phyloP scores from a whole-genome alignment of 2,888 invertebrate genomes.

The Drosophila setosimentum region DNA sequence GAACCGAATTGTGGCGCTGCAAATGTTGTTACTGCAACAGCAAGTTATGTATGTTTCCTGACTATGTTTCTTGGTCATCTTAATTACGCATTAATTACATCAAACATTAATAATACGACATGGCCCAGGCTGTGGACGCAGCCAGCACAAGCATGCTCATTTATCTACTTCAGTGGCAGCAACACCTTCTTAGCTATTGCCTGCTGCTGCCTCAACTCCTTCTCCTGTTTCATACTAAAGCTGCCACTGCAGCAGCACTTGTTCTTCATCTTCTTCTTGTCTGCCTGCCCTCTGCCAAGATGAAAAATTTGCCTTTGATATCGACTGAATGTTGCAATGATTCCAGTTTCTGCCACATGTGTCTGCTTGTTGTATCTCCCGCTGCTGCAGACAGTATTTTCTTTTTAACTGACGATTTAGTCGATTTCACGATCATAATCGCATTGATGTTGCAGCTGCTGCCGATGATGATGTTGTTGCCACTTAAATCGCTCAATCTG shows the following conservation, averaged over 20 bases:
- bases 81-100: constrained; percentile 82
- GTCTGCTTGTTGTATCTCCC: constrained; percentile 8
- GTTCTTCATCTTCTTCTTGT: constrained; percentile 33
- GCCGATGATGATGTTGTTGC: constrained; percentile 59
- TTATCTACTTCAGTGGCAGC: constrained; percentile 74
- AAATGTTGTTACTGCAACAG: constrained; percentile 1
- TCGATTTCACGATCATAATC: constrained; percentile 72
- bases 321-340: constrained; percentile 44
- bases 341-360: constrained; percentile 45
- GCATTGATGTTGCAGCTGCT: constrained; percentile 46
- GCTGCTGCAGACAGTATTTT: constrained; percentile 59
- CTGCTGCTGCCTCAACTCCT: constrained; percentile 25
- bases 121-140: constrained; percentile 30
- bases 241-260: constrained; percentile 29
- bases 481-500: constrained; percentile 54
- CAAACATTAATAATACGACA: constrained; percentile 77
- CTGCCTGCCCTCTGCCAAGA: constrained; percentile 39
- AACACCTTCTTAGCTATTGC: constrained; percentile 67
- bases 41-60: constrained; percentile 13
- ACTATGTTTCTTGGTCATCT: constrained; percentile 60
- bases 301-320: constrained; percentile 78
- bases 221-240: constrained; percentile 9
- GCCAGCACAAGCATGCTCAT: constrained; percentile 46
- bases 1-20: constrained; percentile 14
- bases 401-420: constrained; percentile 71